phyloP scores from a whole-genome alignment of 2,888 invertebrate genomes.

The Campoletis raptor region DNA sequence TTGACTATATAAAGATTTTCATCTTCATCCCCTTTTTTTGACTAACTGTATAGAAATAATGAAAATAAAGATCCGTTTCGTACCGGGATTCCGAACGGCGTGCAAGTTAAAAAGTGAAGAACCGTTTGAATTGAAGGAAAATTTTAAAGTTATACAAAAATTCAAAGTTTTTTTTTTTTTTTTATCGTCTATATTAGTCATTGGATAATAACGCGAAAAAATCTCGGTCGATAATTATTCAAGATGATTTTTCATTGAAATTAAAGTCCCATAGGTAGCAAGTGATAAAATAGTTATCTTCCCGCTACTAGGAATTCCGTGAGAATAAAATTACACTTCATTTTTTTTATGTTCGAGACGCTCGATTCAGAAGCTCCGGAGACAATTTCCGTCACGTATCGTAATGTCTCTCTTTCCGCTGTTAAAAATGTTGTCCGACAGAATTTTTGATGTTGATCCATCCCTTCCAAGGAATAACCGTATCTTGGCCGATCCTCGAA shows the following conservation, averaged over 20 bases:
- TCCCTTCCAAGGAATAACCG: constrained; percentile 26
- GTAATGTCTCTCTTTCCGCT: constrained; percentile 43
- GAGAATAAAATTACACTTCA: neutral
- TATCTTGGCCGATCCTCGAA: constrained; percentile 28
- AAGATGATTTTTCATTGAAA: neutral
- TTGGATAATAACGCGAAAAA: neutral
- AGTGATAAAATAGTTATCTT: neutral
- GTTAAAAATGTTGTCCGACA: constrained; percentile 45
- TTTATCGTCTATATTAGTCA: neutral
- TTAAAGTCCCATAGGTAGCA: neutral
- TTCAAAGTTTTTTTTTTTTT: neutral
- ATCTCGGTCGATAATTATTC: neutral
- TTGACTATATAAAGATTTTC: constrained; percentile 62
- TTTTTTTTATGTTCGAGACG: neutral
- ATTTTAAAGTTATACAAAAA: neutral
- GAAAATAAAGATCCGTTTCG: constrained; percentile 5
- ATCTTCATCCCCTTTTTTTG: constrained; percentile 65
- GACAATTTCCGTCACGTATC: constrained; percentile 41
- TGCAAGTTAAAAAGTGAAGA: neutral
- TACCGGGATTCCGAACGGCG: constrained; percentile 12
- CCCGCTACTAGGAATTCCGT: neutral
- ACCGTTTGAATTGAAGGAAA: neutral
- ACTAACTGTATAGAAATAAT: constrained; percentile 56
- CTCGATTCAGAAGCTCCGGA: constrained; percentile 31
- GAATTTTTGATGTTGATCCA: constrained; percentile 37